A percentile compares a stretch with the other conserved stretches of the same genome.
These are phyloP conservation scores for Spicauda simplicius DNA, from an alignment of 2,888 invertebrate genomes.

Conservation along the genomic window DNA sequence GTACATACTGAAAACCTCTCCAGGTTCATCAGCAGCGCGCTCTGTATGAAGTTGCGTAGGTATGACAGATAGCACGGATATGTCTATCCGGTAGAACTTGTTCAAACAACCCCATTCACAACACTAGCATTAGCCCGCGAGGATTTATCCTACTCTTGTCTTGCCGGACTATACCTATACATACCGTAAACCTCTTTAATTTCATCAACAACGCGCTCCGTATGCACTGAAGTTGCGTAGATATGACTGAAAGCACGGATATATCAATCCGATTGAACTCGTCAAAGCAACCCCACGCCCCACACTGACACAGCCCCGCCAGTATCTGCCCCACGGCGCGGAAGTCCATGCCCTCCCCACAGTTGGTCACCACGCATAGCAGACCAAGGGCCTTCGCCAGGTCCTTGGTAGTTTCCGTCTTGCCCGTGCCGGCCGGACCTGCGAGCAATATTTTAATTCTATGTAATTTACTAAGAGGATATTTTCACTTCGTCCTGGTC, in stretches of 20 bases:
- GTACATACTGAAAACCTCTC: constrained; percentile 90
- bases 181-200: constrained; percentile 89
- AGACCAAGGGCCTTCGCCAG: constrained; percentile 95
- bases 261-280: constrained; percentile 97
- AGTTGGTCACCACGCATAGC: constrained; percentile 94
- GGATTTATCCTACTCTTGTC: no score
- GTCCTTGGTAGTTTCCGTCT: constrained; percentile 97
- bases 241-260: constrained; percentile 96
- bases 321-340: constrained; percentile 89
- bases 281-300: constrained; percentile 98
- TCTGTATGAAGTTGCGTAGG: constrained; percentile 96
- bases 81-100: constrained; percentile 96
- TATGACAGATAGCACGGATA: constrained; percentile 96
- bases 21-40: constrained; percentile 90
- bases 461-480: no score
- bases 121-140: no score
- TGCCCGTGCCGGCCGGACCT: constrained; percentile 93
- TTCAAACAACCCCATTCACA: constrained; percentile 99
- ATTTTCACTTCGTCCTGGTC: no score
- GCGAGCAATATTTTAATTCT: not conserved
- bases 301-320: constrained; percentile 92
- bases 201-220: constrained; percentile 92
- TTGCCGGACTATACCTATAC: no score
- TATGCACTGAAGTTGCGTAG: constrained; percentile 95
- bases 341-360: constrained; percentile 97